Evolutionary conservation across 53 echinoderm and acorn worm species (phyloP).

Genomic region (Astropecten irregularis): DNA sequence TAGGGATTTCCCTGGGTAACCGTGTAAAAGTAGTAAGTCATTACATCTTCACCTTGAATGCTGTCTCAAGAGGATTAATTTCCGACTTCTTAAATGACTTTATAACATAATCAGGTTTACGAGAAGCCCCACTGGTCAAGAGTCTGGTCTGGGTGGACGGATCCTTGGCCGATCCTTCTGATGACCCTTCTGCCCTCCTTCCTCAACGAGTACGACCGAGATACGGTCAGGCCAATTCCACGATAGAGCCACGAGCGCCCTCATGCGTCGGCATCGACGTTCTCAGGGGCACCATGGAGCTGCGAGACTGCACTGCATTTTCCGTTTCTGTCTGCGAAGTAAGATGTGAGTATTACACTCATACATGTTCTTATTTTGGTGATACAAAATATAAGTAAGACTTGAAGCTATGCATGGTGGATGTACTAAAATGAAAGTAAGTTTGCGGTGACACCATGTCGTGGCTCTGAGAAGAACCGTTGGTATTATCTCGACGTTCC

Average conservation of each 20-base stretch:
- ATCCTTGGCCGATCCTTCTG: neutral
- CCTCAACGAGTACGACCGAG: neutral
- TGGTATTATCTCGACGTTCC: no score
- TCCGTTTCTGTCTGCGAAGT: neutral
- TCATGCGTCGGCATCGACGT: neutral
- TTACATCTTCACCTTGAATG: no score
- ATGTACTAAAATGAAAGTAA: no score
- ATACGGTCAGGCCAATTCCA: neutral
- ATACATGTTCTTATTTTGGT: no score
- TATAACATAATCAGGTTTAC: conserved; percentile 20
- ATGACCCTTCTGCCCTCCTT: neutral
- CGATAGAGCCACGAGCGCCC: neutral
- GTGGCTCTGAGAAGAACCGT: no score
- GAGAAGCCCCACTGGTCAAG: conserved; percentile 32
- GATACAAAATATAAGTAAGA: no score
- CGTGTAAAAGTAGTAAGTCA: no score
- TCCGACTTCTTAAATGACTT: no score
- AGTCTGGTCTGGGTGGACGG: conserved; percentile 55
- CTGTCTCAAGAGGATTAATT: no score
- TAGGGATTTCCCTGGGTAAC: no score
- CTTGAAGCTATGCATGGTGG: no score
- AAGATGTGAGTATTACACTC: conserved; percentile 28
- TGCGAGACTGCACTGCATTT: neutral
- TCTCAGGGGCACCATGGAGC: neutral
- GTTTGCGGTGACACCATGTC: no score